Conservation (phyloP, 2,888 invertebrate genomes). For the Diabrotica balteata region DNA sequence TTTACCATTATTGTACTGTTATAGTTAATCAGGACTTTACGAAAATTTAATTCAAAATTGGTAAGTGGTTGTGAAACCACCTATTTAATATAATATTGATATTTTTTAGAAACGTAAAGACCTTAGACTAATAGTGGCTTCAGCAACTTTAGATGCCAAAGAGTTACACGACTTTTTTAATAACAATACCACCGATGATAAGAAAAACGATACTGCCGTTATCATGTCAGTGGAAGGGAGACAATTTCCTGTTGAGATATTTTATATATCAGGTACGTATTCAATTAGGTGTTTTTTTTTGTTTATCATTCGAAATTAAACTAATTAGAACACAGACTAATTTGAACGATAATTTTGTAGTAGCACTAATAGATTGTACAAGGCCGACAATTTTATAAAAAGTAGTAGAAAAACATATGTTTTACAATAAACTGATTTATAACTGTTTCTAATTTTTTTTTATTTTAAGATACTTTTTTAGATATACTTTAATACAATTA, state of each 20-base stretch:
- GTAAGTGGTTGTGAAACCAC: not conserved
- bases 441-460: no score
- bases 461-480: no score
- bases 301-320: no score
- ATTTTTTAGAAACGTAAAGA: slow-evolving; percentile 66
- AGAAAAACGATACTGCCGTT: slow-evolving; percentile 72
- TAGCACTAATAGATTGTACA: no score
- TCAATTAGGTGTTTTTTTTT: no score
- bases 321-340: no score
- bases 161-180: slow-evolving; percentile 83
- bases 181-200: slow-evolving; percentile 56
- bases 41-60: not conserved
- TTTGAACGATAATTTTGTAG: no score
- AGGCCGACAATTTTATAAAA: no score
- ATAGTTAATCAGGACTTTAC: not conserved
- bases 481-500: no score
- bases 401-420: no score
- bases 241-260: slow-evolving; percentile 85
- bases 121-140: slow-evolving; percentile 86
- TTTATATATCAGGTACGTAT: slow-evolving; percentile 73
- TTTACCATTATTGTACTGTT: not conserved
- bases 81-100: not conserved
- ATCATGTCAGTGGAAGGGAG: slow-evolving; percentile 90
- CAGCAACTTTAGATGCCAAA: slow-evolving; percentile 95
- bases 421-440: no score